These are phyloP conservation scores for Iselma pallidipennis DNA, from an alignment of 2,888 invertebrate genomes.

Conservation along the genomic window DNA sequence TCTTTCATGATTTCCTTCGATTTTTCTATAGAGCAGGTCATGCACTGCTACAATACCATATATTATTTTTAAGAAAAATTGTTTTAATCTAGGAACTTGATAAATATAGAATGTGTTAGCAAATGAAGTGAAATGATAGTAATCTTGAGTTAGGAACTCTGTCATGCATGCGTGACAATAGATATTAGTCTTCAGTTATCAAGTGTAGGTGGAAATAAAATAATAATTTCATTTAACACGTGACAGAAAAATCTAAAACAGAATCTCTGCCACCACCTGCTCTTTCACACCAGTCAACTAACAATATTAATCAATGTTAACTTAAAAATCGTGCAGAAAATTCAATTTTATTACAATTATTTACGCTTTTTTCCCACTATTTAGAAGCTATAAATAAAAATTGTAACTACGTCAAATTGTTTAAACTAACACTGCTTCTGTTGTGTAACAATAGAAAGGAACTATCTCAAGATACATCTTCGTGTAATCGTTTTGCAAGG, in stretches of 20 bases:
- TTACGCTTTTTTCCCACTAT: neutral
- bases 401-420: neutral
- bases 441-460: slow-evolving; percentile 32
- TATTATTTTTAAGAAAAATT: slow-evolving; percentile 6
- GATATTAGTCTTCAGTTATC: slow-evolving; percentile 23
- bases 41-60: neutral
- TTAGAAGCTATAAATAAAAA: neutral
- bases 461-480: slow-evolving; percentile 21
- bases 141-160: slow-evolving; percentile 16
- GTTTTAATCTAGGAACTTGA: slow-evolving; percentile 9
- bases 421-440: neutral
- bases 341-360: neutral
- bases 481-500: no score
- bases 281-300: slow-evolving; percentile 3
- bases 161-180: slow-evolving; percentile 25
- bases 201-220: slow-evolving; percentile 21
- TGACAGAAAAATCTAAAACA: slow-evolving; percentile 6
- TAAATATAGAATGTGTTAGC: slow-evolving; percentile 14
- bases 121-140: slow-evolving; percentile 25
- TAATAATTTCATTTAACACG: slow-evolving; percentile 20
- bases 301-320: neutral
- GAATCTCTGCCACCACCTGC: slow-evolving; percentile 19
- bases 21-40: no score
- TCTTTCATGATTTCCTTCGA: no score
- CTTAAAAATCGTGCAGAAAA: neutral